Evolutionary conservation across 2,888 invertebrate species (phyloP), one percentile per base, ranked within the genome.

Genomic region (Alentia gelatinosa): DNA sequence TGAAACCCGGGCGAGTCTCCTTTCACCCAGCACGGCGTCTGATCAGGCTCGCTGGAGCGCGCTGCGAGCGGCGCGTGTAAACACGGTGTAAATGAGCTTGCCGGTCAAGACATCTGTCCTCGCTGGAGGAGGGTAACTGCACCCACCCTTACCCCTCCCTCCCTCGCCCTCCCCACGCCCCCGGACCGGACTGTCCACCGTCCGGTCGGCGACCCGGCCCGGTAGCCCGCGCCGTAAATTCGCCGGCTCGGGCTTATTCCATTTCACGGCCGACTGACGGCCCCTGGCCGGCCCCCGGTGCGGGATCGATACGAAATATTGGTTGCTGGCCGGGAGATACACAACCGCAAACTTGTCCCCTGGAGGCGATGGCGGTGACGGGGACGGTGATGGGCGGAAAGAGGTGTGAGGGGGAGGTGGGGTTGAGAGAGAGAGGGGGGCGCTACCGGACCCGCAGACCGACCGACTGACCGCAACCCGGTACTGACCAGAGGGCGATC

Each of bases 301-400:
- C 40, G 9, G 12, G 83, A 37, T 83, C 83, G 19, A 83, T 83
- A 83, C 39, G 83, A 40, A 37, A 37, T 83, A 83, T 83, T 83
- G 83, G 83, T 40, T 83, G 83, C 39, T 83, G 3, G 75, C 56
- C 56, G 68, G 33, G 68, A 68, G 68, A 68, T 68, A 68, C 83
- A 83, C 83, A 83, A 35, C 83, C 83, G 40, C 83, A 83, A 83
- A 83, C 83, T 37, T 83, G 83, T 86, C 86, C 86, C 26, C 15
- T n/a, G 26, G 47, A 12, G 50, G 33, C 26, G 47, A 33, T n/a
- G 23, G 83, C 37, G 40, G 37, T 83, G 83, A 83, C 83, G 39
- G 39, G 83, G 3, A 74, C 3, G 74, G 74, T 26, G 19, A 19
- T 12, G 47, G 47, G 47, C 9, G 47, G 47, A 19, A 47, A 19